These are phyloP conservation scores for Falco cherrug DNA, from an alignment of 2,797 vertebrate species.

Conservation along the genomic window DNA sequence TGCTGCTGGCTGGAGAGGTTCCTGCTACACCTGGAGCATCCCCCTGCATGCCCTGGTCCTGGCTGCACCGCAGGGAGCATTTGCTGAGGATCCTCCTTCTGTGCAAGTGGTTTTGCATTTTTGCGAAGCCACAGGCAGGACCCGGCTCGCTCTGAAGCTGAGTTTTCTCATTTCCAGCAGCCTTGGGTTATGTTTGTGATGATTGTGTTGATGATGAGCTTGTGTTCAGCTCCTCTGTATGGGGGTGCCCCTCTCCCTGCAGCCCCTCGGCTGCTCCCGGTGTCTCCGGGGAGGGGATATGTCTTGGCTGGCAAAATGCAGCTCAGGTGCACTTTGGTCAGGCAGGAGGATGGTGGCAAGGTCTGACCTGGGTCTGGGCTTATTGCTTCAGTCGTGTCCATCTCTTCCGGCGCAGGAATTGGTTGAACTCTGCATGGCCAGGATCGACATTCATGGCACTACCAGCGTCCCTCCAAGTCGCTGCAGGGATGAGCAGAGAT, in stretches of 20 bases:
- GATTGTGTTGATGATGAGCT: neutral
- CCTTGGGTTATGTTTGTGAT: neutral
- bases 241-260: neutral
- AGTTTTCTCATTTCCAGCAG: neutral
- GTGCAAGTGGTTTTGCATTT: neutral
- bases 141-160: neutral
- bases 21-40: neutral
- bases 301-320: neutral
- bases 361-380: neutral
- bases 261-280: neutral
- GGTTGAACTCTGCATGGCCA: neutral
- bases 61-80: fast-evolving
- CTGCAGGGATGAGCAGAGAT: neutral
- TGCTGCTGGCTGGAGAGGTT: neutral
- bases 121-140: neutral
- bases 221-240: fast-evolving
- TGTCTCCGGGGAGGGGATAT: neutral
- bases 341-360: neutral
- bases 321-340: fast-evolving
- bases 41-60: fast-evolving
- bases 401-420: neutral
- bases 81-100: neutral
- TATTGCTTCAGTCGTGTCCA: fast-evolving
- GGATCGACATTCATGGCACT: neutral
- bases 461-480: neutral